A percentile compares a stretch with the other conserved stretches of the same genome.
Evolutionary conservation across 30 jellyfish, hydroid and myxozoan genomes (phyloP).

Genomic region (Aurelia sp.): DNA sequence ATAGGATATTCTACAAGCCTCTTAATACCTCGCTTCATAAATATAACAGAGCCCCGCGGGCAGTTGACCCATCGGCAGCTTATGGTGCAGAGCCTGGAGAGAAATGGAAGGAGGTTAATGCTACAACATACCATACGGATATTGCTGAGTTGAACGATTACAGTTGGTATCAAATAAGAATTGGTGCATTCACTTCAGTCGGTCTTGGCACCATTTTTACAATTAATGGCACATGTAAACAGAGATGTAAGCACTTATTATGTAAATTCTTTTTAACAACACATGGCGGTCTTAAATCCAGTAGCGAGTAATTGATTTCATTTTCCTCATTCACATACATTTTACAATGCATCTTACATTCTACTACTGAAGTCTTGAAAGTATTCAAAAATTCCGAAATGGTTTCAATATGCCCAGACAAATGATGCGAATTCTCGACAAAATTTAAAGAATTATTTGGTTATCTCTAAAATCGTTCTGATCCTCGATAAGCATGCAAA

Average conservation of each 20-base stretch:
- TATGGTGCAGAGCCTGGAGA: constrained; percentile 67
- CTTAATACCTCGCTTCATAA: constrained; percentile 24
- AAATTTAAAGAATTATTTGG: no score
- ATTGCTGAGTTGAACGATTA: constrained; percentile 22
- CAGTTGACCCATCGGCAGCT: constrained; percentile 35
- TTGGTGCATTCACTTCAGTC: constrained; percentile 53
- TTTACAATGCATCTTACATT: no score
- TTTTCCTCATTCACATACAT: no score
- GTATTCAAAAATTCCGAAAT: no score
- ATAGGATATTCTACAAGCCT: constrained; percentile 57
- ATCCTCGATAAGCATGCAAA: no score
- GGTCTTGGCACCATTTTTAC: constrained; percentile 41
- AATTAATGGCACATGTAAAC: constrained; percentile 50
- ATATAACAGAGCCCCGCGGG: constrained; percentile 45
- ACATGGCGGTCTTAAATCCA: no score
- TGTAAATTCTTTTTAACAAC: neutral
- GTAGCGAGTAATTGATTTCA: no score
- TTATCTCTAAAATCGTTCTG: no score
- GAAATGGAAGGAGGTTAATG: constrained; percentile 44
- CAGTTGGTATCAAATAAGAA: constrained; percentile 50
- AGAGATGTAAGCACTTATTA: constrained; percentile 17
- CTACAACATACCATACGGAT: constrained; percentile 20
- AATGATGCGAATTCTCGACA: no score
- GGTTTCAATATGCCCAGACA: no score
- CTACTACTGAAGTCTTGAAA: no score